These are phyloP conservation scores for Xiphophorus maculatus DNA, from an alignment of 2,113 vertebrate species.

Conservation along the genomic window DNA sequence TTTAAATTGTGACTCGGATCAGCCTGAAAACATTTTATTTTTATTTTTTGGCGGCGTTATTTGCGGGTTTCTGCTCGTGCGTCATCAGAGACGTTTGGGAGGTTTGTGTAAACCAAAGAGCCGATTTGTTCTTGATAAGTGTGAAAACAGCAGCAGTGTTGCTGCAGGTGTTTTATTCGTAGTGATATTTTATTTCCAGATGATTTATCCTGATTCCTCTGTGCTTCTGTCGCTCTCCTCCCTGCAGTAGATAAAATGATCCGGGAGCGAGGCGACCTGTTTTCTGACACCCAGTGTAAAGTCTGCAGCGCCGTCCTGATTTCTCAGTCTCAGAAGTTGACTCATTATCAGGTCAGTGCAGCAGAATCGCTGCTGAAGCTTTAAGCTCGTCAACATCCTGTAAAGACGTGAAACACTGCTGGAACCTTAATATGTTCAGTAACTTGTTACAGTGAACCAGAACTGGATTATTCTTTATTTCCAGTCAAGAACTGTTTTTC, in stretches of 20 bases:
- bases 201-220: conserved; percentile 8
- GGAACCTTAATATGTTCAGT: not conserved
- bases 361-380: conserved; percentile 15
- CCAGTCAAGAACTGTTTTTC: not conserved
- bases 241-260: conserved; percentile 92
- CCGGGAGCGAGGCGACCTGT: conserved; percentile 90
- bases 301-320: conserved; percentile 95
- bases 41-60: not conserved
- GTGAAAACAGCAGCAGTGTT: not conserved
- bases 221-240: conserved; percentile 12
- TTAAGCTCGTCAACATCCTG: not conserved
- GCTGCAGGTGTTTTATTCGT: conserved; percentile 10
- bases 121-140: conserved; percentile 2
- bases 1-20: not conserved
- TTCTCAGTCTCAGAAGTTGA: conserved; percentile 96
- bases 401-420: not conserved
- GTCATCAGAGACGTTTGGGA: not conserved
- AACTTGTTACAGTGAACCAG: not conserved
- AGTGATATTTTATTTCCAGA: conserved; percentile 18
- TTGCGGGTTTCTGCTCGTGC: not conserved
- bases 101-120: not conserved
- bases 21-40: not conserved
- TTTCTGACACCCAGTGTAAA: conserved; percentile 93
- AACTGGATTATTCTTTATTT: not conserved
- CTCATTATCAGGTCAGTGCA: conserved; percentile 93